A percentile compares a stretch with the other conserved stretches of the same genome.
Conservation (phyloP, 2,888 invertebrate genomes). For the Macaria liturata region DNA sequence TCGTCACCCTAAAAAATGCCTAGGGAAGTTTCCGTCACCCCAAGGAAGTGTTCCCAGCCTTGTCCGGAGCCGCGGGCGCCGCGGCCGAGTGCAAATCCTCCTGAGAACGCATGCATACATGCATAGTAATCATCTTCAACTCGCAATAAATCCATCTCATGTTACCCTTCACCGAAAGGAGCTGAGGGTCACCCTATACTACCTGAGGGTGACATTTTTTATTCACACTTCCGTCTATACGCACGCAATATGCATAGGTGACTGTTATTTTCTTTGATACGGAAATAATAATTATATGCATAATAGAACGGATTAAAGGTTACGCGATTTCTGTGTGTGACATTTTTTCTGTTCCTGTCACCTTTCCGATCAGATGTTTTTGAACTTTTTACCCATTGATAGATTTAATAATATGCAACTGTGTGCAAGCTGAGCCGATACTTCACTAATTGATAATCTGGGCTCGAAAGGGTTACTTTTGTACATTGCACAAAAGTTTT, state of each 20-base stretch:
- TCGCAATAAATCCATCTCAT: slow-evolving; percentile 65
- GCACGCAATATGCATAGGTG: slow-evolving; percentile 77
- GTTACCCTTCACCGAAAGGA: slow-evolving; percentile 66
- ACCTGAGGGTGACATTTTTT: slow-evolving; percentile 81
- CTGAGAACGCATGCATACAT: slow-evolving; percentile 81
- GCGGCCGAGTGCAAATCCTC: slow-evolving; percentile 71
- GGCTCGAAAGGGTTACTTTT: slow-evolving; percentile 49
- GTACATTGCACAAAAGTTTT: slow-evolving; percentile 37
- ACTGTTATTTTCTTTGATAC: slow-evolving; percentile 80
- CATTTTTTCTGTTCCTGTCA: slow-evolving; percentile 73
- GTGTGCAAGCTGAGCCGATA: slow-evolving; percentile 64
- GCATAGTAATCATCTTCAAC: slow-evolving; percentile 77
- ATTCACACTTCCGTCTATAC: slow-evolving; percentile 79
- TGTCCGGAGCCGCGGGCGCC: slow-evolving; percentile 59
- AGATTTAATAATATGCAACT: slow-evolving; percentile 72
- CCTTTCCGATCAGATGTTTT: slow-evolving; percentile 75
- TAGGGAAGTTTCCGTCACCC: slow-evolving; percentile 52
- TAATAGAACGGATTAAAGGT: slow-evolving; percentile 80
- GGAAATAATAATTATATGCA: slow-evolving; percentile 84
- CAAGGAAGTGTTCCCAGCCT: slow-evolving; percentile 58
- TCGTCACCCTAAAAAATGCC: slow-evolving; percentile 44
- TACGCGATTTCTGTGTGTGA: slow-evolving; percentile 64
- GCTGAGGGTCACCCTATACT: slow-evolving; percentile 69
- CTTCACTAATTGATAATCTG: slow-evolving; percentile 63
- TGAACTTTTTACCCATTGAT: slow-evolving; percentile 57